Evolutionary conservation across 2,113 vertebrate species (phyloP).

Genomic region (Cygnus buccinator): DNA sequence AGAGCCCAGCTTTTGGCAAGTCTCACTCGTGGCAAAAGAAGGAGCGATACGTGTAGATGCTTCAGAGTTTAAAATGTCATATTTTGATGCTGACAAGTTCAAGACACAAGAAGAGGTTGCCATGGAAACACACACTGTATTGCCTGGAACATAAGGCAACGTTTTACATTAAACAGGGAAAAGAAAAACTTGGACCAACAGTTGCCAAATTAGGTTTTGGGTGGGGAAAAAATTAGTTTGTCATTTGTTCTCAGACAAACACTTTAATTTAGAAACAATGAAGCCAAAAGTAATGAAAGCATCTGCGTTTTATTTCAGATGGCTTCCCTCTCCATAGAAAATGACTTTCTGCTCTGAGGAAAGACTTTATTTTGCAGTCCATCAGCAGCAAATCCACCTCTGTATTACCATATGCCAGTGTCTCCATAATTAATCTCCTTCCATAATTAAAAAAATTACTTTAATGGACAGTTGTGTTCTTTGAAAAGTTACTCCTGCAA

Average conservation of each 20-base stretch:
- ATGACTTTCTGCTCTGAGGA: too few relatives aligned
- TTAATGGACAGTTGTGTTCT: neutral
- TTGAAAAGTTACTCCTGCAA: neutral
- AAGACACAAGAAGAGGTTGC: slow-evolving; percentile 57
- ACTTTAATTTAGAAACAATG: neutral
- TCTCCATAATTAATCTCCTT: neutral
- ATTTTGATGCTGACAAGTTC: slow-evolving; percentile 59
- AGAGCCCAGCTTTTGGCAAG: neutral
- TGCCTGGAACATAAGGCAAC: slow-evolving; percentile 43
- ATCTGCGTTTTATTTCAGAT: neutral
- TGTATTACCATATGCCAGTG: neutral
- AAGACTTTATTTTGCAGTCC: neutral
- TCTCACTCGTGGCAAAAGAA: neutral
- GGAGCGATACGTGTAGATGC: neutral
- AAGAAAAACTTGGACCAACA: neutral
- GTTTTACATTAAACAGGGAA: neutral
- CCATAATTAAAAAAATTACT: neutral
- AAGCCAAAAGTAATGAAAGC: neutral
- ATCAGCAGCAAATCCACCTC: neutral
- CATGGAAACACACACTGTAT: slow-evolving; percentile 43
- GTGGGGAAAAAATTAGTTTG: neutral
- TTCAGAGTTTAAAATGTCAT: slow-evolving; percentile 26
- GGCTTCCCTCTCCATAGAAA: neutral
- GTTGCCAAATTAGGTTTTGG: slow-evolving; percentile 7
- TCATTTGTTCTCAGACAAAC: neutral